Evolutionary conservation across 35 echinoderm and acorn worm genomes (phyloP).

Genomic region (Diadema setosum): DNA sequence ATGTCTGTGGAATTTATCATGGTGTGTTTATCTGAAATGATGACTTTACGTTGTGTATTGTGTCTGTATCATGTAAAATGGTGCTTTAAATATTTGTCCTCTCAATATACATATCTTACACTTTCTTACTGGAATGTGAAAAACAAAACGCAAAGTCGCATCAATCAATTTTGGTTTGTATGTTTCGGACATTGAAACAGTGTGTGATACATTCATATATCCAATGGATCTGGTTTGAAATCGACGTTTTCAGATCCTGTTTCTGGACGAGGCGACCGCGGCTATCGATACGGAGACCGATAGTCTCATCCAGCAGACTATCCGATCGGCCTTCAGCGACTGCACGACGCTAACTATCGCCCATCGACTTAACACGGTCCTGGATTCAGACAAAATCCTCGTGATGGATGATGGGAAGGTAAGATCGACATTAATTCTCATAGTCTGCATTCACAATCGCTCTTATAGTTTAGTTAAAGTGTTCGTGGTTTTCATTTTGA

Average conservation of each 20-base stretch:
- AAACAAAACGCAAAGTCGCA: too few species aligned
- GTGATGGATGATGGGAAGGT: slow-evolving; percentile 87
- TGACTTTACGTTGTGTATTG: too few species aligned
- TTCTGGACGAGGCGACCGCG: slow-evolving; percentile 88
- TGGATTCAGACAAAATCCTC: slow-evolving; percentile 87
- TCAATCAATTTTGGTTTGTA: too few species aligned
- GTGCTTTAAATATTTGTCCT: too few species aligned
- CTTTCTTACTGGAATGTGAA: too few species aligned
- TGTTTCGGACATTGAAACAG: too few species aligned
- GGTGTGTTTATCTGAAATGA: too few species aligned
- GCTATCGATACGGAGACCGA: slow-evolving; percentile 96
- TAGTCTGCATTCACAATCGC: neutral
- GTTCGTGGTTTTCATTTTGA: neutral
- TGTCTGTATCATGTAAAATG: too few species aligned
- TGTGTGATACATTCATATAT: too few species aligned
- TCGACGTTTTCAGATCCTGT: slow-evolving; percentile 46
- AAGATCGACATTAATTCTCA: neutral
- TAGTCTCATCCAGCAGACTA: slow-evolving; percentile 71
- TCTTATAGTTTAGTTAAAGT: neutral
- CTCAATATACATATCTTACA: too few species aligned
- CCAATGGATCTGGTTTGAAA: neutral
- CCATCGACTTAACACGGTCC: slow-evolving; percentile 75
- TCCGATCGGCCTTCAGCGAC: slow-evolving; percentile 62
- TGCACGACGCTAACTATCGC: slow-evolving; percentile 89
- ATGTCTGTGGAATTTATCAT: too few species aligned